Evolutionary conservation across 2,797 vertebrate species (phyloP), one percentile per base, ranked within the genome.

Genomic region (Protonibea diacanthus): DNA sequence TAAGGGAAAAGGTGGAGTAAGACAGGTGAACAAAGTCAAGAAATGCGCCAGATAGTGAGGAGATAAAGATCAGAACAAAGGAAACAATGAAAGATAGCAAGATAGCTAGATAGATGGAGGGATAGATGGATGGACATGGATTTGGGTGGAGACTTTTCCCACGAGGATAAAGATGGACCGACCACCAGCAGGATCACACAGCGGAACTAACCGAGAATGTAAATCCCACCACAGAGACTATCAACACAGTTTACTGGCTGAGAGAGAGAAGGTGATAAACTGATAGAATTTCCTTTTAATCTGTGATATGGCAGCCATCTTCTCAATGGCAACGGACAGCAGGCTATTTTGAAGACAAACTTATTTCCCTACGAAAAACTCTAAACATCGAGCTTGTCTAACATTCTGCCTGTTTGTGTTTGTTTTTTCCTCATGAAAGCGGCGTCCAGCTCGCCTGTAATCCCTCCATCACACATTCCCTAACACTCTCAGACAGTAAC

Each of bases 381-480:
- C 2, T 40, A 63, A 21, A 81, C 53, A 57, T 1, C 15, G 18
- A 78, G 29, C 27, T 48, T 72, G 73, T 76, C 74, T 70, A 76
- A 83, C 68, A 47, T 86, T 88, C 51, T 64, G 72, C 51, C 51
- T 71, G 67, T 73, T 76, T 61, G 64, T 85, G 72, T 87, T 86
- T 83, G 76, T 87, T 84, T 83, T 82, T 75, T 58, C 71, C 56
- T 81, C 17, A 20, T 73, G 59, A 90, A 86, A 76, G 63, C 8
- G 1, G 57, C 12, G 27, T 65, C 72, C 65, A 85, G 71, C 38
- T 79, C 0, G 47, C 74, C 71, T 83, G 74, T 81, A 86, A 82
- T 86, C 76, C 74, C 61, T 86, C 64, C 70, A 89, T 88, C 53
- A 80, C 78, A 88, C 77, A 84, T 89, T 86, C 71, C 62, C 67